Base-by-base conservation (phyloP, 2,797 vertebrate species). In the Sebastes reedi region DNA sequence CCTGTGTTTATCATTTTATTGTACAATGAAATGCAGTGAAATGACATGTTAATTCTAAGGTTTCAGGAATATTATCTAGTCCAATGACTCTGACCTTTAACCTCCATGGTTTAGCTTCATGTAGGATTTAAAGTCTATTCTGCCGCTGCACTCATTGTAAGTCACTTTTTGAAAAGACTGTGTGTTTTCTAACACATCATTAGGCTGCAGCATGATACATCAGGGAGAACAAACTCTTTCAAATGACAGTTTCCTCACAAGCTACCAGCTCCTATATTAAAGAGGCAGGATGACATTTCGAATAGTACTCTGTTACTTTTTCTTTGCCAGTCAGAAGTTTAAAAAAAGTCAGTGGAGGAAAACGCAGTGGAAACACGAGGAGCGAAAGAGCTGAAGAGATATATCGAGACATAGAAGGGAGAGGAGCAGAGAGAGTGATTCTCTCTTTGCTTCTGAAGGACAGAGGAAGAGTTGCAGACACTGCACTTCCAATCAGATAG, bases 401-500 rank as follows among this genome's bases (percentile, higher is more conserved):
- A 5, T 67, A 81, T 25, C 0, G 55, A 84, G 77, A 69, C 22
- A 39, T 59, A 50, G 22, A 54, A 62, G 59, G 30, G 29, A 82
- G 56, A 67, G 34, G 25, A 79, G 72, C 27, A 59, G 56, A 52
- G 70, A 78, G 50, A 87, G 39, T 30, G 80, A 90, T 82, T 83
- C 81, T 85, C 79, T 72, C 50, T 83, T 29, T 85, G 62, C 84
- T 77, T 92, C 84, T 93, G 87, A 93, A 93, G 91, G 91, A 93
- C 89, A 30, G 87, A 82, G 72, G 56, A 84, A 89, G 87, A 94
- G 79, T 80, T 94, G 92, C 86, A 79, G 88, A 93, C 88, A 80
- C 87, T 91, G 91, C 92, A 93, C 79, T 93, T 93, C 85, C 87
- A 87, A 91, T 92, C 91, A 91, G 90, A 94, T 93, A 91, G 85